Evolutionary conservation across 2,797 vertebrate genomes (phyloP), one percentile per base, ranked within the genome.

Genomic region (Ataeniobius toweri): DNA sequence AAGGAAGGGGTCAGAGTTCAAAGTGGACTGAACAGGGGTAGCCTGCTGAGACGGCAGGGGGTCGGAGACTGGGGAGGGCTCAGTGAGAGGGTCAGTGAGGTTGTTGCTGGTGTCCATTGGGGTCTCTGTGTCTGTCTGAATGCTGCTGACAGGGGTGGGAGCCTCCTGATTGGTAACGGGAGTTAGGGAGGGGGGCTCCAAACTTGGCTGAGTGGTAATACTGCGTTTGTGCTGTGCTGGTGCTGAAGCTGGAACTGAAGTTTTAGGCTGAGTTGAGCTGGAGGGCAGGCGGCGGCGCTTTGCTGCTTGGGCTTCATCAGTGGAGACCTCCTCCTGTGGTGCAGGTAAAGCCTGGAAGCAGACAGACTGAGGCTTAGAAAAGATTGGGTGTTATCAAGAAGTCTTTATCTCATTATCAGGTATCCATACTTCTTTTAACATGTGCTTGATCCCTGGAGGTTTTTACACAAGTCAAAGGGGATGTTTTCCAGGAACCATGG

Each of bases 231-330:
- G 9, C 26, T 53, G 77, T 78, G 83, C 51, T 58, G 79, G 65
- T 77, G 74, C 61, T 70, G 79, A 46, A 53, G 50, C 74, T 0
- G 44, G 71, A 20, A 75, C n/a, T 63, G 81, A 12, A 3, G 71
- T 9, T 14, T 50, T 7, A 9, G 68, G 69, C 48, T 22, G 22
- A 8, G 80, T 75, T 5, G 87, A 56, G 31, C 26, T 46, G 31
- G 87, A 75, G 0, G 94, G 88, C 80, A 98, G 94, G 53, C 97
- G 91, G 0, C 96, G 97, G 16, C 97, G 93, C 78, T 94, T 94
- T 39, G 92, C 92, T 76, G 93, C 95, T 86, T 96, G 94, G 12
- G 84, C 96, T 81, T 96, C 97, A 0, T 97, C 96, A 44, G 92
- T 94, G 80, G 87, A 44, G 46, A 48, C 58, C 0, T 83, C 86